Evolutionary conservation across 2,888 invertebrate genomes (phyloP).

Genomic region (Synergus itoensis): DNA sequence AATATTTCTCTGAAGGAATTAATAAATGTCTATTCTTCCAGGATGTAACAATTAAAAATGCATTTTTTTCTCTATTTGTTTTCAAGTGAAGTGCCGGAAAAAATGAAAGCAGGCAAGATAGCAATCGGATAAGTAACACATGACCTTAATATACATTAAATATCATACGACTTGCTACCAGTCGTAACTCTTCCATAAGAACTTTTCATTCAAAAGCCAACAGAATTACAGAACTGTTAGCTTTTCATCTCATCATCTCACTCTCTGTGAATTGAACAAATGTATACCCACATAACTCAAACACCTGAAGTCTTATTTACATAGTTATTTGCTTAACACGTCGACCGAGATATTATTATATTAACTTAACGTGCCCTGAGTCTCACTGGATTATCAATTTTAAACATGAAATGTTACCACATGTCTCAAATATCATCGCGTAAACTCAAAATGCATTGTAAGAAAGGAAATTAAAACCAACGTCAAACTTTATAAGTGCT

Average conservation of each 20-base stretch:
- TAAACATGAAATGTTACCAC: background rate
- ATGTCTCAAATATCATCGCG: background rate
- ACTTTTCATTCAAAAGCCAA: slow-evolving; percentile 6
- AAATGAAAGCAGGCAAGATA: no score
- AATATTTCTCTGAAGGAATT: background rate
- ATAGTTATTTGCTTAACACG: slow-evolving; percentile 39
- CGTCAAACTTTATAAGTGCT: background rate
- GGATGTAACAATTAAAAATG: no score
- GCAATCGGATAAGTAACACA: no score
- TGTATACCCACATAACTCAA: slow-evolving; percentile 14
- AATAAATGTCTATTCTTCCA: background rate
- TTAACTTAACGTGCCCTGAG: slow-evolving; percentile 17
- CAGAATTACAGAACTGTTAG: background rate
- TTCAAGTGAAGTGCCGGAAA: no score
- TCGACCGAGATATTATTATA: slow-evolving; percentile 31
- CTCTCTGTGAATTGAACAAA: slow-evolving; percentile 28
- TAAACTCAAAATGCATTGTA: background rate
- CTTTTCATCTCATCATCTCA: slow-evolving; percentile 26
- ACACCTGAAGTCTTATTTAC: slow-evolving; percentile 18
- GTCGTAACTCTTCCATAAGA: slow-evolving; percentile 7
- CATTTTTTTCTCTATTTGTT: no score
- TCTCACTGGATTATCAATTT: slow-evolving; percentile 18
- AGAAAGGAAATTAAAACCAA: background rate
- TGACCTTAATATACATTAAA: background rate
- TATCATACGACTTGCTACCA: background rate